A percentile compares a stretch with the other conserved stretches of the same genome.
phyloP scores from a whole-genome alignment of 2,113 vertebrate genomes.

The Nothobranchius kuhntae region DNA sequence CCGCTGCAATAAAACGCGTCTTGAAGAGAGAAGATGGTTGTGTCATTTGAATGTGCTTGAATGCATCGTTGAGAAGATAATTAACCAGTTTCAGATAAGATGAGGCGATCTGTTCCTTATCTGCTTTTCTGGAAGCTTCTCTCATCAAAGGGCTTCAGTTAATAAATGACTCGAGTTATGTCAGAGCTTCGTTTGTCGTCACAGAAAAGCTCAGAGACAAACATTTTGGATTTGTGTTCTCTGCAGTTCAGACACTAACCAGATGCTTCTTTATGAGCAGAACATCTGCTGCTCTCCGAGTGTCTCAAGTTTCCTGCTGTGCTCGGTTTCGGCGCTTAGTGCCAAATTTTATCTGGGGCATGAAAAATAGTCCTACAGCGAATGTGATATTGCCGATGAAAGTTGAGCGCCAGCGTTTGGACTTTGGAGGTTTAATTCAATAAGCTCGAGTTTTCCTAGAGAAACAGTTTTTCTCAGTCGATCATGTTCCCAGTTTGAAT shows the following conservation, averaged over 20 bases:
- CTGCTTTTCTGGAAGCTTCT: slow-evolving; percentile 24
- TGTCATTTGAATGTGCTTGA: slow-evolving; percentile 20
- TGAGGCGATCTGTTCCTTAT: slow-evolving; percentile 46
- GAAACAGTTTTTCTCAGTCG: slow-evolving; percentile 23
- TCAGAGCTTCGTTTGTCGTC: slow-evolving; percentile 20
- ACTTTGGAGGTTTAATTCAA: slow-evolving; percentile 32
- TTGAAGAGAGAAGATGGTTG: slow-evolving; percentile 8
- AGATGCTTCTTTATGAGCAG: slow-evolving; percentile 41
- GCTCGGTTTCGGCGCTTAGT: slow-evolving; percentile 35
- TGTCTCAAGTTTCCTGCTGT: slow-evolving; percentile 43
- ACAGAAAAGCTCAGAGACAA: slow-evolving; percentile 4
- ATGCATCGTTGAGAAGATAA: slow-evolving; percentile 29
- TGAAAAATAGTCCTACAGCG: slow-evolving; percentile 25
- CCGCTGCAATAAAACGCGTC: slow-evolving; percentile 2
- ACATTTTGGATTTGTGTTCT: slow-evolving; percentile 25
- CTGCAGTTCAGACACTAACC: slow-evolving; percentile 10
- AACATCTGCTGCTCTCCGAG: slow-evolving; percentile 48
- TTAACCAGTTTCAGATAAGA: slow-evolving; percentile 13
- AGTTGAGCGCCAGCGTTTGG: slow-evolving; percentile 24
- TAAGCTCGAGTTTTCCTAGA: slow-evolving; percentile 53
- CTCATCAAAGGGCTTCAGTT: slow-evolving; percentile 33
- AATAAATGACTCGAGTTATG: slow-evolving; percentile 56
- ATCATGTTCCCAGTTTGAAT: slow-evolving; percentile 54
- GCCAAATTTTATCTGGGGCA: slow-evolving; percentile 54
- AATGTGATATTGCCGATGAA: slow-evolving; percentile 41